phyloP scores from a whole-genome alignment of 2,888 invertebrate species.

The Sericinus montela region DNA sequence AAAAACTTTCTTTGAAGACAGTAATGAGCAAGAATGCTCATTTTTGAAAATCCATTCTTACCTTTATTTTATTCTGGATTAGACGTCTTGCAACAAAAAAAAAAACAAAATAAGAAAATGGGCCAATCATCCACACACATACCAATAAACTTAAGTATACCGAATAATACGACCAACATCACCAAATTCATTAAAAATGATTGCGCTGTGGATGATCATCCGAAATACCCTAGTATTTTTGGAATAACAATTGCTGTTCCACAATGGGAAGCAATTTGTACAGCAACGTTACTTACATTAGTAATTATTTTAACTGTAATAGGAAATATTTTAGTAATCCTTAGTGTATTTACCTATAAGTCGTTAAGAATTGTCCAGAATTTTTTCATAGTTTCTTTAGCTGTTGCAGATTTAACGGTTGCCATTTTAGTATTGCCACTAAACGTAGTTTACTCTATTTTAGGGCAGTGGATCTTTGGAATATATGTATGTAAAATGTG shows the following conservation, averaged over 20 bases:
- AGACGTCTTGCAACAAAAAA: conserved; percentile 57
- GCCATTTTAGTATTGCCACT: conserved; percentile 94
- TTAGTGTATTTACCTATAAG: conserved; percentile 97
- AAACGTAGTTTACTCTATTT: conserved; percentile 94
- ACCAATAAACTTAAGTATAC: conserved; percentile 47
- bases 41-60: neutral
- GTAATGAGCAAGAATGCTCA: neutral
- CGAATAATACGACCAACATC: conserved; percentile 53
- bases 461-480: conserved; percentile 96
- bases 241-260: conserved; percentile 88
- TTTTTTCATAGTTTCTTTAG: conserved; percentile 96
- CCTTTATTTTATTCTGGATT: conserved; percentile 26
- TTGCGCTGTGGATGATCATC: conserved; percentile 65
- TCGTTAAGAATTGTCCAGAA: conserved; percentile 96
- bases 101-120: conserved; percentile 56
- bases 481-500: conserved; percentile 96
- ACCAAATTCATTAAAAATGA: conserved; percentile 60
- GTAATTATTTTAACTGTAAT: conserved; percentile 93
- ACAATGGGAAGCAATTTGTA: conserved; percentile 90
- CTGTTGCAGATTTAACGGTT: conserved; percentile 95
- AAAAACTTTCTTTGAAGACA: too few species aligned
- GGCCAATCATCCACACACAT: conserved; percentile 59
- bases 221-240: conserved; percentile 81
- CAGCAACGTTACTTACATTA: conserved; percentile 88
- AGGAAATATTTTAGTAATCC: conserved; percentile 95